phyloP scores from a whole-genome alignment of 2,113 vertebrate species.

The Cavia porcellus region DNA sequence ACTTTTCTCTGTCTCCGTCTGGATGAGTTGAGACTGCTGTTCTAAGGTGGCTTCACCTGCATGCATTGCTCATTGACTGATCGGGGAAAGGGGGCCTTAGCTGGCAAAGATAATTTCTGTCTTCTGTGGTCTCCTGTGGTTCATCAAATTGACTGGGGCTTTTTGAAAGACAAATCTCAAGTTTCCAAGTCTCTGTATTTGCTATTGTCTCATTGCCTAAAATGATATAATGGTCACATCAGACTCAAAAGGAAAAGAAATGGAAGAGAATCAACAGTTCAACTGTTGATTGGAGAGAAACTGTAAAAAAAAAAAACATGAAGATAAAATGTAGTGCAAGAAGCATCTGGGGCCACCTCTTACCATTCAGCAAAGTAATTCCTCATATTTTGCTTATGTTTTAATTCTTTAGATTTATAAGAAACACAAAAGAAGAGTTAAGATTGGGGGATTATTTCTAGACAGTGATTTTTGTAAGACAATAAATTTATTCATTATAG shows the following conservation, averaged over 20 bases:
- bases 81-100: not conserved
- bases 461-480: no score
- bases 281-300: not conserved
- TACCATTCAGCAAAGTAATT: not conserved
- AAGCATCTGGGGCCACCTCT: no score
- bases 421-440: not conserved
- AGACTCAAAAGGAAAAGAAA: not conserved
- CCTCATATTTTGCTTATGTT: not conserved
- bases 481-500: no score
- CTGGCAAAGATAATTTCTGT: not conserved
- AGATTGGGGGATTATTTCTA: no score
- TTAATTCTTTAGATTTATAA: not conserved
- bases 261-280: not conserved
- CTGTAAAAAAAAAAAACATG: not conserved
- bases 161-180: not conserved
- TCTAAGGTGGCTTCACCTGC: not conserved
- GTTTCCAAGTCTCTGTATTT: not conserved
- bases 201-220: not conserved
- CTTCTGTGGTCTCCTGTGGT: not conserved
- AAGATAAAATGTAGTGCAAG: not conserved
- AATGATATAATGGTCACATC: not conserved
- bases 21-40: not conserved
- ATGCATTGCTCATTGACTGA: no score
- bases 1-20: not conserved
- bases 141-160: no score